Percentiles rank a stretch among this genome's conserved stretches.
Evolutionary conservation across 2,113 vertebrate genomes (phyloP).

Genomic region (Callospermophilus lateralis): DNA sequence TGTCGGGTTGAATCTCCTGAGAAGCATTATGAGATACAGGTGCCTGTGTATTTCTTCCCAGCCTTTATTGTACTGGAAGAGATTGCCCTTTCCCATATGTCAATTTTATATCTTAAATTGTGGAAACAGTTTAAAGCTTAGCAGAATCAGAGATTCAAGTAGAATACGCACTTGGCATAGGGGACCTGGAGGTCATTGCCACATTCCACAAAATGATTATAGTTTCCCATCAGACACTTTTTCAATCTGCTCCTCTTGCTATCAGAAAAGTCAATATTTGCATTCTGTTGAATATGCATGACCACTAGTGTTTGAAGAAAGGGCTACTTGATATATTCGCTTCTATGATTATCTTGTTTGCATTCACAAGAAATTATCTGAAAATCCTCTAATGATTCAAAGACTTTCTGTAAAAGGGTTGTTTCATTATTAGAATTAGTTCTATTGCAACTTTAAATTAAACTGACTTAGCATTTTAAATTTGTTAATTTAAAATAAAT

Average conservation of each 20-base stretch:
- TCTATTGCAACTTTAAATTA: slow-evolving; percentile 82
- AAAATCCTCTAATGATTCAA: slow-evolving; percentile 87
- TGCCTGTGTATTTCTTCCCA: slow-evolving; percentile 81
- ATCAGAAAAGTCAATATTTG: slow-evolving; percentile 92
- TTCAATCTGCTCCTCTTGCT: slow-evolving; percentile 84
- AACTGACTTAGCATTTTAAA: slow-evolving; percentile 71
- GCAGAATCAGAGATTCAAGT: slow-evolving; percentile 82
- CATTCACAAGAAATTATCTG: slow-evolving; percentile 86
- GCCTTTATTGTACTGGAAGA: slow-evolving; percentile 69
- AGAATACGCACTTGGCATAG: slow-evolving; percentile 66
- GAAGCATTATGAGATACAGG: slow-evolving; percentile 58
- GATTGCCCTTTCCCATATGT: slow-evolving; percentile 79
- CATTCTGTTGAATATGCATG: slow-evolving; percentile 92
- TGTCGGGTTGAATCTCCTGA: slow-evolving; percentile 64
- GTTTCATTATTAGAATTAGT: slow-evolving; percentile 87
- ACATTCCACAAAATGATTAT: slow-evolving; percentile 75
- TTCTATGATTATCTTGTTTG: slow-evolving; percentile 88
- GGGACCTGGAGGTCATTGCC: slow-evolving; percentile 78
- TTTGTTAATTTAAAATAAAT: slow-evolving; percentile 77
- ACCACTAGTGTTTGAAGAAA: slow-evolving; percentile 83
- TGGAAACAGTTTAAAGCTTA: slow-evolving; percentile 80
- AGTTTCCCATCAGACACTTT: slow-evolving; percentile 79
- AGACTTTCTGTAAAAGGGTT: slow-evolving; percentile 75
- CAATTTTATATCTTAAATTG: slow-evolving; percentile 79
- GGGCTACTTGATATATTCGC: slow-evolving; percentile 82